Conservation (phyloP, 2,113 vertebrate species). For the Serinus canaria region DNA sequence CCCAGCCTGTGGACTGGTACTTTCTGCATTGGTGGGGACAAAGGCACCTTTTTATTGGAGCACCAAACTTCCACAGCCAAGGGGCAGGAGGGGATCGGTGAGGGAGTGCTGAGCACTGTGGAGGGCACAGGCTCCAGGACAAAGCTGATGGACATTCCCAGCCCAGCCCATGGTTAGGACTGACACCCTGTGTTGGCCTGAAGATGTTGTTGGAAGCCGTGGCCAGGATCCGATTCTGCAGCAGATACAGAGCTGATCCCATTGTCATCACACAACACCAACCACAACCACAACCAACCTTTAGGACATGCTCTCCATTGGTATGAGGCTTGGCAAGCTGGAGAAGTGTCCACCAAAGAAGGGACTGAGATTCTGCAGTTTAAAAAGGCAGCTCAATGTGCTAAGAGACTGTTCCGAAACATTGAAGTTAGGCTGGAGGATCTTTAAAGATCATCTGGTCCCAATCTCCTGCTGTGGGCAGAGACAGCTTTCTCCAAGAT, state of each 20-base stretch:
- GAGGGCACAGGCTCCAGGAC: neutral
- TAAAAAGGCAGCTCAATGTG: neutral
- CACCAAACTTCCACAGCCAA: neutral
- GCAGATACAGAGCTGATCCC: neutral
- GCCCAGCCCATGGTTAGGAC: neutral
- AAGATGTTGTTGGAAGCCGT: neutral
- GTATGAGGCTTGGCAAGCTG: neutral
- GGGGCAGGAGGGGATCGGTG: neutral
- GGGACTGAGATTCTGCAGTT: neutral
- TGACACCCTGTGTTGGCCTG: neutral
- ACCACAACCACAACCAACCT: neutral
- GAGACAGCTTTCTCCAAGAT: neutral
- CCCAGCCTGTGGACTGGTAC: neutral
- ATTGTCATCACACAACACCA: neutral
- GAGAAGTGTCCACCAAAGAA: neutral
- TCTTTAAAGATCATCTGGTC: neutral
- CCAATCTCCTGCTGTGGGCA: neutral
- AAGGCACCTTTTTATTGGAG: neutral
- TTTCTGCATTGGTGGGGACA: neutral
- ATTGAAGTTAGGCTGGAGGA: neutral
- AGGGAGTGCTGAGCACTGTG: fast-evolving
- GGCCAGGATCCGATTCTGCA: neutral
- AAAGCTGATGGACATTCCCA: neutral
- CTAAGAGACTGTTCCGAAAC: neutral
- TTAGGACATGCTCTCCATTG: fast-evolving